Conservation (phyloP, 92 coral and sea anemone genomes). For the Pocillopora meandrina region DNA sequence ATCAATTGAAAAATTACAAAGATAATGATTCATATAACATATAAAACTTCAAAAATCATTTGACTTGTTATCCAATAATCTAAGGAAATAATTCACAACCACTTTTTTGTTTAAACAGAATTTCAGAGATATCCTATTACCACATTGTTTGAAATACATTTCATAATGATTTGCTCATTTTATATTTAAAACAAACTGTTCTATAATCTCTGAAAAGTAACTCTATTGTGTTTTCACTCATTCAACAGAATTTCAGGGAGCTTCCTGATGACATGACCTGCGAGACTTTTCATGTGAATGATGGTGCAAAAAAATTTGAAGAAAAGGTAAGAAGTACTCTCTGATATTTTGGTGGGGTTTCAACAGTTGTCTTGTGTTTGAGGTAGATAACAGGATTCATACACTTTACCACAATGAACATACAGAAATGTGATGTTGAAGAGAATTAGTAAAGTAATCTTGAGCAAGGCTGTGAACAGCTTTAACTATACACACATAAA, state of each 20-base stretch:
- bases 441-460: neutral
- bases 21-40: too few relatives aligned
- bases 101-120: too few relatives aligned
- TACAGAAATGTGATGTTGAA: too few relatives aligned
- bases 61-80: too few relatives aligned
- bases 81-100: too few relatives aligned
- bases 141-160: neutral
- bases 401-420: too few relatives aligned
- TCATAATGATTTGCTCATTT: neutral
- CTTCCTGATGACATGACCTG: neutral
- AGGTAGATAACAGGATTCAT: too few relatives aligned
- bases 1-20: too few relatives aligned
- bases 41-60: too few relatives aligned
- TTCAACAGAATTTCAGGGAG: constrained; percentile 5
- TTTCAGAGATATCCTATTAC: neutral
- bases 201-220: neutral
- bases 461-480: neutral
- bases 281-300: neutral
- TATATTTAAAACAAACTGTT: neutral
- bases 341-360: too few relatives aligned
- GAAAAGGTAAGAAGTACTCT: neutral
- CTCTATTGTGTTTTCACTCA: neutral
- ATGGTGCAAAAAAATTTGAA: neutral
- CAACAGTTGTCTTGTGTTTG: too few relatives aligned
- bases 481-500: neutral